phyloP scores from a whole-genome alignment of 2,888 invertebrate genomes.

The Melieria crassipennis region DNA sequence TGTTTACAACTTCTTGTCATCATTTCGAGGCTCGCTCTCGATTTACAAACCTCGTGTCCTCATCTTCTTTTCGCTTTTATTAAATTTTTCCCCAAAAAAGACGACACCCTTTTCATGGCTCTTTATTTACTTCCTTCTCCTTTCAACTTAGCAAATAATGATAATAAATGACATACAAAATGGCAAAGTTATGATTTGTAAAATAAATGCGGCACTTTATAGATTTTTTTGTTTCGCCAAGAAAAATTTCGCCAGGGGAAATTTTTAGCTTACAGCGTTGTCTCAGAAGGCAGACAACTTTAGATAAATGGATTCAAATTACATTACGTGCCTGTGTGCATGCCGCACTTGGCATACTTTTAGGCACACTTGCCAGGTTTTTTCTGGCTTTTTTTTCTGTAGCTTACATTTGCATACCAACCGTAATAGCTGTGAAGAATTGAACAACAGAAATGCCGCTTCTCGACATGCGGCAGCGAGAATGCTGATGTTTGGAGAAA shows the following conservation, averaged over 20 bases:
- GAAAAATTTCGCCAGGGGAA: slow-evolving; percentile 6
- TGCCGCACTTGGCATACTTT: slow-evolving; percentile 30
- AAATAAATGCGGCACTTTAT: slow-evolving; percentile 20
- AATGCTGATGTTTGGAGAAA: too few relatives aligned
- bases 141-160: slow-evolving; percentile 47
- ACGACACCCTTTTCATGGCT: too few relatives aligned
- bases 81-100: too few relatives aligned
- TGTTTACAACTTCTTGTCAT: too few relatives aligned
- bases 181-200: slow-evolving; percentile 52
- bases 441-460: too few relatives aligned
- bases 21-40: too few relatives aligned
- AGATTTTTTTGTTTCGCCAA: slow-evolving; percentile 8
- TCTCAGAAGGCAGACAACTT: slow-evolving; percentile 18
- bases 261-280: background rate
- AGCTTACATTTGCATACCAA: slow-evolving; percentile 2
- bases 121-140: slow-evolving; percentile 22
- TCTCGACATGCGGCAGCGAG: too few relatives aligned
- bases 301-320: slow-evolving; percentile 34
- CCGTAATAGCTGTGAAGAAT: background rate
- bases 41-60: too few relatives aligned
- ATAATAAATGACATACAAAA: slow-evolving; percentile 57
- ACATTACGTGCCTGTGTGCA: slow-evolving; percentile 27
- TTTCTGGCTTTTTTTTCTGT: slow-evolving; percentile 3
- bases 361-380: slow-evolving; percentile 24
- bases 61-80: too few relatives aligned